Evolutionary conservation across 2,113 vertebrate genomes (phyloP), one percentile per base, ranked within the genome.

Genomic region (Hymenochirus boettgeri): DNA sequence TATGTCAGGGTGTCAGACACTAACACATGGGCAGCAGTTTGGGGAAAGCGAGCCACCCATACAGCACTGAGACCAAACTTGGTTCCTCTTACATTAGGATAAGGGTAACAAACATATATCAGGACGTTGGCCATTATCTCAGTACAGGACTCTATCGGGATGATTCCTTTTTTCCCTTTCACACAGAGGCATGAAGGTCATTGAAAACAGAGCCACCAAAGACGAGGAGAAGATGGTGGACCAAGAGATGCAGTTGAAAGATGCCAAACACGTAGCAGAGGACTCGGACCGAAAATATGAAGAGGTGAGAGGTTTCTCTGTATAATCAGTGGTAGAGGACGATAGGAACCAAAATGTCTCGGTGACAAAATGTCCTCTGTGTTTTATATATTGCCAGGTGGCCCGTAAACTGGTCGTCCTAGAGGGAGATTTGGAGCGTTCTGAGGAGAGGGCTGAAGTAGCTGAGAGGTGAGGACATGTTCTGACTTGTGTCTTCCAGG

Each of bases 151-250:
- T n/a, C n/a, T n/a, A n/a, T n/a, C n/a, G n/a, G n/a, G n/a, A n/a
- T n/a, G n/a, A n/a, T n/a, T n/a, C n/a, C n/a, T n/a, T n/a, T n/a
- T n/a, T n/a, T n/a, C n/a, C 10, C 71, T 65, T 52, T 24, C 31
- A 15, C 29, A 59, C 86, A 99, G 96, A 91, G 96, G 96, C 61
- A 99, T 99, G 94, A 99, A 99, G 86, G 96, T 97, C 76, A 98
- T 99, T 1, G 96, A 99, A 76, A 98, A 97, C 85, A 86, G 95
- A 75, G 95, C 95, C 66, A 82, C 91, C 71, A 99, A 98, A 62
- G 96, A 98, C 7, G 96, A 96, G 78, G 96, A 99, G 77, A 99
- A 98, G 73, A 97, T 98, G 96, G 96, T 98, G 71, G 91, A 97
- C 63, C 96, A 99, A 84, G 96, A 99, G 78, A 93, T 98, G 93